Evolutionary conservation across 2,797 vertebrate species (phyloP), one percentile per base, ranked within the genome.

Genomic region (Perodicticus potto): DNA sequence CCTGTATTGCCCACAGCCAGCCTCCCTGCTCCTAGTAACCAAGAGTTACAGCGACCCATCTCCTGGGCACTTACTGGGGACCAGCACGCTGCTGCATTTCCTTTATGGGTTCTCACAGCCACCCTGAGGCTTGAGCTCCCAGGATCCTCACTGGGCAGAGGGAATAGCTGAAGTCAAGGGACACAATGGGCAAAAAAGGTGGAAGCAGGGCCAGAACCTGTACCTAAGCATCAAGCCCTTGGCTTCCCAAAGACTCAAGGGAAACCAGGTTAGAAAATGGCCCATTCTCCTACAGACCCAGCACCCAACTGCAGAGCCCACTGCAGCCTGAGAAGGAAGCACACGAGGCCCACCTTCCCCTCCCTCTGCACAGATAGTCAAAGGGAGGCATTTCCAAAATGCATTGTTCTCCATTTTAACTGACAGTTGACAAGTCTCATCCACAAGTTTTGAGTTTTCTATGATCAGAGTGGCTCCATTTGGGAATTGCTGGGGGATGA

Each of bases 201-300:
- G 19, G 43, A 4, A 0, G 1, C 1, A 19, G 29, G 13, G 23
- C 5, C 14, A 67, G 43, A 53, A 19, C 45, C 61, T 10, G 3
- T 32, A 22, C 70, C 59, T 25, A 25, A 14, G 29, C 34, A 0
- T 17, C 43, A 2, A 65, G 57, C 45, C 63, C 73, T 53, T 3
- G 22, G 73, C 59, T 67, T 84, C 69, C 17, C 0, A 0, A 32
- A 67, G 65, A 69, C 53, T 45, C 72, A 19, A 20, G 43, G 55
- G 40, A 86, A 65, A 37, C 0, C 3, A 0, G 13, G 32, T 63
- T 34, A 34, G 72, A 83, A 40, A 45, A 27, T 0, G 3, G 27
- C 9, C 7, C 49, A 0, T 9, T 17, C n/a, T 7, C 34, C 61
- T 3, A 2, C 0, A 2, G 49, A 55, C 20, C 43, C 57, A 2